Evolutionary conservation across 1,140 invertebrate genomes (phyloP).

Genomic region (Zelostemma sp.): DNA sequence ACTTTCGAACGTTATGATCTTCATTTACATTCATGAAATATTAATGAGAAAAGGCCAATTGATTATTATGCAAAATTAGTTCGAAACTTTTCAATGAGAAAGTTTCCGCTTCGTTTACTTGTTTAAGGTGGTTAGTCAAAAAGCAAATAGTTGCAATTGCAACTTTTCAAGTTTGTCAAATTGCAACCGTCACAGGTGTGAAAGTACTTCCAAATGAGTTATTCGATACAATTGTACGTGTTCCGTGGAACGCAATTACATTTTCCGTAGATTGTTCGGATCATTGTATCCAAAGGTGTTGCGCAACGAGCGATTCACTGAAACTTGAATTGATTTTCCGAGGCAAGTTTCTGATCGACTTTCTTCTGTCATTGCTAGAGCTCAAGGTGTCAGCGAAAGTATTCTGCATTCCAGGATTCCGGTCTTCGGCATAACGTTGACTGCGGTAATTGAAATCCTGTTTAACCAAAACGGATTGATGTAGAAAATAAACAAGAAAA

Average conservation of each 20-base stretch:
- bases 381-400: constrained; percentile 31
- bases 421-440: not conserved
- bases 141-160: no score
- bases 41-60: not conserved
- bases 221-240: no score
- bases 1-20: constrained; percentile 8
- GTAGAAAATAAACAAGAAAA: no score
- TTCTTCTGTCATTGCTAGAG: constrained; percentile 33
- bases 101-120: no score
- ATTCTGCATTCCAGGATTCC: not conserved
- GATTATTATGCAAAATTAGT: constrained; percentile 8
- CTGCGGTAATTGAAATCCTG: not conserved
- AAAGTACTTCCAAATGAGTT: no score
- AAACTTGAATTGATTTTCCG: not conserved
- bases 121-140: no score
- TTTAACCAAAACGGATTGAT: no score
- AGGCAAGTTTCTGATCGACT: not conserved
- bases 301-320: not conserved
- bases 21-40: constrained; percentile 8
- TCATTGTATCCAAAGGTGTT: no score
- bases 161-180: no score
- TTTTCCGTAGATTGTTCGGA: no score
- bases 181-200: no score
- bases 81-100: not conserved
- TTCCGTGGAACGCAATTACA: no score